A percentile compares a stretch with the other conserved stretches of the same genome.
Evolutionary conservation across 30 jellyfish, hydroid and myxozoan genomes (phyloP).

Genomic region (Sanderia malayensis): DNA sequence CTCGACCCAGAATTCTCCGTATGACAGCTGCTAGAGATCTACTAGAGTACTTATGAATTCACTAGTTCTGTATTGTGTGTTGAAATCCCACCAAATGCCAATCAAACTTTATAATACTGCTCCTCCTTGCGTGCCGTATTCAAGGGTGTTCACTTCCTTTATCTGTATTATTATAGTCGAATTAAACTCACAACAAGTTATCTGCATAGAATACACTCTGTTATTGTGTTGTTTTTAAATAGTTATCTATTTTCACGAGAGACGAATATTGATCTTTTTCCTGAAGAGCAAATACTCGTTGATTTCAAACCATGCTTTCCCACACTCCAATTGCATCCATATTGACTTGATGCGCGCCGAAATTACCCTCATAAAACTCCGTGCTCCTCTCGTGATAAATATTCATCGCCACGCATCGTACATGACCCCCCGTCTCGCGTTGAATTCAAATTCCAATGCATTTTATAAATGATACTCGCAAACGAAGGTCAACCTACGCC

Average conservation of each 20-base stretch:
- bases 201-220: conserved; percentile 18
- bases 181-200: conserved; percentile 26
- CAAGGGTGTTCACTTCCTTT: conserved; percentile 54
- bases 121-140: conserved; percentile 56
- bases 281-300: background rate
- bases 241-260: background rate
- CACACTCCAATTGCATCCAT: background rate
- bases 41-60: conserved; percentile 54
- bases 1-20: conserved; percentile 90
- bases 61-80: conserved; percentile 35
- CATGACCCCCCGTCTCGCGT: conserved; percentile 51
- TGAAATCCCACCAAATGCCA: conserved; percentile 28
- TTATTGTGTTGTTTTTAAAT: conserved; percentile 25
- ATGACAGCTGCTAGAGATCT: conserved; percentile 88
- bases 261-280: background rate
- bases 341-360: background rate
- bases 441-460: conserved; percentile 51
- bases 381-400: conserved; percentile 52
- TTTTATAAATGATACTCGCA: conserved; percentile 56
- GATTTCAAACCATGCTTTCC: conserved; percentile 9
- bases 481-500: conserved; percentile 39
- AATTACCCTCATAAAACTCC: background rate
- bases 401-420: conserved; percentile 29
- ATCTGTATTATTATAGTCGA: too few species aligned
- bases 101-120: conserved; percentile 50